phyloP scores from a whole-genome alignment of 2,797 vertebrate species.

The Scolopax bukidnonensis region DNA sequence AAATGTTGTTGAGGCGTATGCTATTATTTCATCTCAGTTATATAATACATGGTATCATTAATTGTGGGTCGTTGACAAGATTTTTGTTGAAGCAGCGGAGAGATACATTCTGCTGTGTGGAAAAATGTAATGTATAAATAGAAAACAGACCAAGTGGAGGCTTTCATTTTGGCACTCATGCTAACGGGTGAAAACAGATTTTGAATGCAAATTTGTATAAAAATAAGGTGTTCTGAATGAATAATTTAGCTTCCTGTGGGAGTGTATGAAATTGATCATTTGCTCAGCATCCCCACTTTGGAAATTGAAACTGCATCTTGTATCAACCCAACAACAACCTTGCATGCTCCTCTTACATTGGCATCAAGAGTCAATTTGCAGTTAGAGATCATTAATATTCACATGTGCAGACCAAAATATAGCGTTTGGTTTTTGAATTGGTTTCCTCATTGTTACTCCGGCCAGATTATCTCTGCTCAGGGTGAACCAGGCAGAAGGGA shows the following conservation, averaged over 20 bases:
- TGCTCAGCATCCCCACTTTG: not conserved
- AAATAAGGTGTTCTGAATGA: constrained; percentile 40
- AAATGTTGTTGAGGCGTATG: not conserved
- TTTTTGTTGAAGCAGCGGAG: constrained; percentile 19
- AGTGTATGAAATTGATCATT: constrained; percentile 4
- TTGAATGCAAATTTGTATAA: constrained; percentile 23
- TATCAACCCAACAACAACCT: not conserved
- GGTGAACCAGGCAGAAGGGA: not conserved
- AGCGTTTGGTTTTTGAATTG: not conserved
- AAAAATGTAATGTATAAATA: constrained; percentile 11
- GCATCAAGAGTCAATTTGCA: accelerated
- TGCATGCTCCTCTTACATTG: not conserved
- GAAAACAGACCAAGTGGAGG: not conserved
- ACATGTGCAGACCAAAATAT: not conserved
- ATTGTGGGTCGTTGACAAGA: constrained; percentile 23
- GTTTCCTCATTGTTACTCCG: not conserved
- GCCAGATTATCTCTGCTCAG: not conserved
- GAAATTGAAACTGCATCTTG: not conserved
- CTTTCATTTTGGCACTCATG: constrained; percentile 3
- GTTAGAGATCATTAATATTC: not conserved
- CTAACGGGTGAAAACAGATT: constrained; percentile 19
- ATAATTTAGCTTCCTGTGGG: constrained; percentile 13
- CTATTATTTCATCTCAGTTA: not conserved
- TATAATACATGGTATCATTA: not conserved
- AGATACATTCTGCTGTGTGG: not conserved